A percentile compares a stretch with the other conserved stretches of the same genome.
These are phyloP conservation scores for Axinella damicornis DNA, from an alignment of 37 sponge, comb jelly and placozoan species.

Conservation along the genomic window DNA sequence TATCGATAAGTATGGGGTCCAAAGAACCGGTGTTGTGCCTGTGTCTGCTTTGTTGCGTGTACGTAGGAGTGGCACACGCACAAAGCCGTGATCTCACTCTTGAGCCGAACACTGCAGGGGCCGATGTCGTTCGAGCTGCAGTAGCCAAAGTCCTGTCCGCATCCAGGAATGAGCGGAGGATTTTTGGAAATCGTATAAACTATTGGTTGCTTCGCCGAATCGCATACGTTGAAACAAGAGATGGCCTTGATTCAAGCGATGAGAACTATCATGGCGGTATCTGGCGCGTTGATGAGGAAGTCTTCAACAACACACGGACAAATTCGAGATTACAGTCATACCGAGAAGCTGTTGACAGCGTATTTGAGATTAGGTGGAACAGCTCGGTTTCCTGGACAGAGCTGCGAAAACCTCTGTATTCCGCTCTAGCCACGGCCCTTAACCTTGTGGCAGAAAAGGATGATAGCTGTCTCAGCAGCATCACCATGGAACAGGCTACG, in stretches of 20 bases:
- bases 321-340: not conserved
- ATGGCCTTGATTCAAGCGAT: not conserved
- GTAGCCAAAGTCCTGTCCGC: not conserved
- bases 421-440: too few species aligned
- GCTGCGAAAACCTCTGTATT: too few species aligned
- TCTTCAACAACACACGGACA: not conserved
- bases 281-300: not conserved
- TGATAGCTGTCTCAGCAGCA: not conserved
- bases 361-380: too few species aligned
- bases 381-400: too few species aligned
- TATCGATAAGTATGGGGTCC: too few species aligned
- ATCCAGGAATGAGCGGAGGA: not conserved
- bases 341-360: too few species aligned
- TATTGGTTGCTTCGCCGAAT: not conserved
- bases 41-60: too few species aligned
- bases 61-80: too few species aligned
- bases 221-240: slow-evolving; percentile 8
- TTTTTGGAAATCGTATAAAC: not conserved
- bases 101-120: not conserved
- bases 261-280: not conserved
- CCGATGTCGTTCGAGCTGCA: slow-evolving; percentile 2
- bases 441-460: too few species aligned
- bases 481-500: slow-evolving; percentile 3
- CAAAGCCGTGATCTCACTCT: slow-evolving; percentile 7
- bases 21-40: too few species aligned